Conservation (phyloP, 2,113 vertebrate genomes). For the Hirundichthys speculiger region DNA sequence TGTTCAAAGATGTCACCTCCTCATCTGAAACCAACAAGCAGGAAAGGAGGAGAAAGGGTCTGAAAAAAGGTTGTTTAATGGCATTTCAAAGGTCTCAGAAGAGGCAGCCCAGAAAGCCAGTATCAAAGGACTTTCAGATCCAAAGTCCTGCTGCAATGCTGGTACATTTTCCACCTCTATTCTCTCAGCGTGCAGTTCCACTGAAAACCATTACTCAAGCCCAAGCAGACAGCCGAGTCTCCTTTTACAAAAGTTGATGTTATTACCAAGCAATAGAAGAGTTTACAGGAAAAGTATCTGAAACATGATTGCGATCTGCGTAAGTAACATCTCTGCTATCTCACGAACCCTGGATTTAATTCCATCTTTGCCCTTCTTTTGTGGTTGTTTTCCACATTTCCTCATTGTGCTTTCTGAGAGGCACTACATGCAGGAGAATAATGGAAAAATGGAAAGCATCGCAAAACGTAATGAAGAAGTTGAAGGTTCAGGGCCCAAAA, state of each 20-base stretch:
- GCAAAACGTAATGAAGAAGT: too few relatives aligned
- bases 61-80: constrained; percentile 7
- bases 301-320: background rate
- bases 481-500: background rate
- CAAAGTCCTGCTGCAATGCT: background rate
- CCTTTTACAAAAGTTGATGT: background rate
- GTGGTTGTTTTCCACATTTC: too few relatives aligned
- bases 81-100: background rate
- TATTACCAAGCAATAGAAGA: constrained; percentile 3
- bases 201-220: constrained; percentile 9
- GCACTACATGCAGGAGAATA: too few relatives aligned
- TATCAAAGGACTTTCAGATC: constrained; percentile 33
- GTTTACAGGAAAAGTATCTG: background rate
- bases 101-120: constrained; percentile 1
- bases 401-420: too few relatives aligned
- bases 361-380: too few relatives aligned
- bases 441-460: too few relatives aligned
- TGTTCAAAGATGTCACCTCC: constrained; percentile 92
- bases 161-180: constrained; percentile 26
- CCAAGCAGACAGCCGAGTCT: background rate
- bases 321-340: background rate
- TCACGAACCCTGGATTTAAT: too few relatives aligned
- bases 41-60: background rate
- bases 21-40: constrained; percentile 82
- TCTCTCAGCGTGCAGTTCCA: constrained; percentile 24